Evolutionary conservation across 2,888 invertebrate genomes (phyloP).

Genomic region (Pocota personata): DNA sequence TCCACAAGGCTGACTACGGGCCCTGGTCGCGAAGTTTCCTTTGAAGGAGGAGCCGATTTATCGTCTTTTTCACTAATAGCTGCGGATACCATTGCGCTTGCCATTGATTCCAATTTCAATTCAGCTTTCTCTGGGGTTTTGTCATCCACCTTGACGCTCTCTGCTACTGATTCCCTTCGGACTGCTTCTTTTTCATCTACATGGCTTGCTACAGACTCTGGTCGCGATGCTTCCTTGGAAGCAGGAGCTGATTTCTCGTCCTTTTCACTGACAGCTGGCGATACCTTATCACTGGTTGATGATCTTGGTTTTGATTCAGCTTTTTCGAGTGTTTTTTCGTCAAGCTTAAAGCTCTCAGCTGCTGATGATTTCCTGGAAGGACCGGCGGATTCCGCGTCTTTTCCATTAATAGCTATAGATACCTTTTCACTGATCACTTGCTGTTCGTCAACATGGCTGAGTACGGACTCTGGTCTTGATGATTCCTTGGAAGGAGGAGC

Average conservation of each 20-base stretch:
- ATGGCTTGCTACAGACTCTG: slow-evolving; percentile 65
- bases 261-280: slow-evolving; percentile 40
- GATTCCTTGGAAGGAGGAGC: slow-evolving; percentile 51
- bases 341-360: slow-evolving; percentile 26
- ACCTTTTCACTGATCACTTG: no score
- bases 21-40: slow-evolving; percentile 47
- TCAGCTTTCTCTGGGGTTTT: slow-evolving; percentile 40
- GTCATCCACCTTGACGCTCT: slow-evolving; percentile 70
- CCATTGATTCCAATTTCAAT: slow-evolving; percentile 76
- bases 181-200: slow-evolving; percentile 27
- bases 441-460: slow-evolving; percentile 11
- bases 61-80: slow-evolving; percentile 38
- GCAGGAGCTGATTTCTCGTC: slow-evolving; percentile 12
- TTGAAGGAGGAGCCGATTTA: slow-evolving; percentile 21
- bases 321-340: slow-evolving; percentile 30
- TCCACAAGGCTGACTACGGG: slow-evolving; percentile 74
- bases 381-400: no score
- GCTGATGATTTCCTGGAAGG: background rate
- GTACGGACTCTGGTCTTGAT: slow-evolving; percentile 73
- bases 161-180: slow-evolving; percentile 75
- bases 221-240: slow-evolving; percentile 74
- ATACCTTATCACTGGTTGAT: background rate
- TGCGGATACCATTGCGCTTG: slow-evolving; percentile 27
- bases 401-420: no score
- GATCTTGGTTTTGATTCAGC: slow-evolving; percentile 24